A percentile compares a stretch with the other conserved stretches of the same genome.
phyloP scores from a whole-genome alignment of 2,113 vertebrate species.

The Tautogolabrus adspersus region DNA sequence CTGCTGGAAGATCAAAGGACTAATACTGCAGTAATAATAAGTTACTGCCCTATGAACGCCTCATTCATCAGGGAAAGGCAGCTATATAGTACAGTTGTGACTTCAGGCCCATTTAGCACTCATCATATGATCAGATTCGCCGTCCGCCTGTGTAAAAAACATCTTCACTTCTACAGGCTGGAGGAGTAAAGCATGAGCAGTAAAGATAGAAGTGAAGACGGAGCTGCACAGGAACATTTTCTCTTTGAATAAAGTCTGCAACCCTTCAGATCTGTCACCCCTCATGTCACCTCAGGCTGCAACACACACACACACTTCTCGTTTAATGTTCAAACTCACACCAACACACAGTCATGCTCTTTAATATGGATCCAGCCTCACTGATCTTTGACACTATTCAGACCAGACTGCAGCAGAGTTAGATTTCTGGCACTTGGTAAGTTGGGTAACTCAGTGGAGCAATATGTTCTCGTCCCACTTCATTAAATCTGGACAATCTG shows the following conservation, averaged over 20 bases:
- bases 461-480: too few species aligned
- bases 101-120: conserved; percentile 73
- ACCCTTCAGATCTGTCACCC: background rate
- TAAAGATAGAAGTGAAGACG: background rate
- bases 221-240: background rate
- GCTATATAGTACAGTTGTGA: conserved; percentile 61
- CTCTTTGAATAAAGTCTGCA: background rate
- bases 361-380: too few species aligned
- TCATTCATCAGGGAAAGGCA: conserved; percentile 74
- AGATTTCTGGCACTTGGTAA: too few species aligned
- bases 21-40: conserved; percentile 77
- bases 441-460: too few species aligned
- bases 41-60: conserved; percentile 66
- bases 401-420: too few species aligned
- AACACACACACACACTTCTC: too few species aligned
- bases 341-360: too few species aligned
- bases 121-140: conserved; percentile 61
- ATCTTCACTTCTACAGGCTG: conserved; percentile 49
- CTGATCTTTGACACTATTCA: too few species aligned
- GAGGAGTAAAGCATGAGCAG: background rate
- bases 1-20: conserved; percentile 78
- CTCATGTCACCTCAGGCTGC: background rate
- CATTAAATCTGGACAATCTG: too few species aligned
- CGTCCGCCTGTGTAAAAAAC: conserved; percentile 60
- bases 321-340: too few species aligned